Evolutionary conservation across 2,797 vertebrate genomes (phyloP).

Genomic region (Malacoraja senta): DNA sequence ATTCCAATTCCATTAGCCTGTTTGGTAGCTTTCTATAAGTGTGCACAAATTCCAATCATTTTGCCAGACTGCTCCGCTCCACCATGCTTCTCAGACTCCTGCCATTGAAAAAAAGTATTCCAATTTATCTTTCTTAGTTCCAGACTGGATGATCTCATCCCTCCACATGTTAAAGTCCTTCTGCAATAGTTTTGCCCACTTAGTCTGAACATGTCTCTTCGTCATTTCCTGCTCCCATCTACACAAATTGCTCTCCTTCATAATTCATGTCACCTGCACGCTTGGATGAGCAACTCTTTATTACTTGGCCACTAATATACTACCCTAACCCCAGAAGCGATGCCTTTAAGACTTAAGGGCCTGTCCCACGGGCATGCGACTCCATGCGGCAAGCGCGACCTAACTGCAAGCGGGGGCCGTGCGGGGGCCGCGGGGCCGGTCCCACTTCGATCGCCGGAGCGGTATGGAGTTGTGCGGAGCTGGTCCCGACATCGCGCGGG

Average conservation of each 20-base stretch:
- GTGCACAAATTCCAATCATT: no score
- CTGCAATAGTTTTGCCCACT: neutral
- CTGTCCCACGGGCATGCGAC: no score
- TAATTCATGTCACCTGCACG: neutral
- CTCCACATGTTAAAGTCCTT: neutral
- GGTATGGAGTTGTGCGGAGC: no score
- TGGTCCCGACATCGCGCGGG: no score
- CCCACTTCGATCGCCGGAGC: no score
- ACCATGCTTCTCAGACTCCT: neutral
- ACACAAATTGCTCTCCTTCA: neutral
- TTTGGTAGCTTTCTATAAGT: neutral
- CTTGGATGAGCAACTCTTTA: neutral
- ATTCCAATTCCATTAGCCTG: neutral
- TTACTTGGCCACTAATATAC: neutral
- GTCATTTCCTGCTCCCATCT: neutral
- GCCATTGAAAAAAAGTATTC: neutral
- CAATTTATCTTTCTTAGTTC: neutral
- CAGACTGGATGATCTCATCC: slow-evolving; percentile 12
- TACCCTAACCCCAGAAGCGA: neutral
- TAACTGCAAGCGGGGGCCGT: no score
- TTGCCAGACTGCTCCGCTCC: neutral
- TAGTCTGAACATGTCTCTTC: neutral
- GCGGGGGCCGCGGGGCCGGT: no score
- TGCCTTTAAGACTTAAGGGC: neutral
- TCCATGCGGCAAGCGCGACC: no score